Evolutionary conservation across 2,797 vertebrate genomes (phyloP), one percentile per base, ranked within the genome.

Genomic region (Lepilemur ruficaudatus): DNA sequence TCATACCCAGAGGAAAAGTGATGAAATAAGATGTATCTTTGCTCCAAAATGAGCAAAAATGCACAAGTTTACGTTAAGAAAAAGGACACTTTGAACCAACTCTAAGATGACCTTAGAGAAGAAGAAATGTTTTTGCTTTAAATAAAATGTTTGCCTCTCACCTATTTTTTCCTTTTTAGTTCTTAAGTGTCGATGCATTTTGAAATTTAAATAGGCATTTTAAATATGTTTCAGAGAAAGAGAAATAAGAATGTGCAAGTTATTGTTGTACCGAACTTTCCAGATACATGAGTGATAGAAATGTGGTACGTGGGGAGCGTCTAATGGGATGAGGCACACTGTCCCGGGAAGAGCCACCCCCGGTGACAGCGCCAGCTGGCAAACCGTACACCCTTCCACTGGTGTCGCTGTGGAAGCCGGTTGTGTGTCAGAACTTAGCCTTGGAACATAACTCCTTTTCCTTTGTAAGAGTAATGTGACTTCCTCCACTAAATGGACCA

Each of bases 281-380:
- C 50, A 18, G 6, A 25, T 25, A 48, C 1, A 0, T 30, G 13
- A 32, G 32, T 18, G 65, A n/a, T 1, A 48, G 70, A 28, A 25
- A 55, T 13, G 7, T 1, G 2, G 2, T 18, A 20, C 30, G 9
- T 1, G 2, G 28, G 8, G 7, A 10, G 0, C 1, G 5, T 18
- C 67, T 7, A 38, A 32, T 11, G 2, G 13, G 7, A 9, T 35
- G n/a, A 46, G 28, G 28, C 15, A 22, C 0, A 10, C 1, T 0
- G 0, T 23, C 59, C 22, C 1, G 11, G 83, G 41, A 48, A 30
- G 25, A 43, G 4, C 18, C 30, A 5, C 13, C n/a, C 82, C 23
- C 46, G 1, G 18, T 65, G 15, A 6, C 6, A 23, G 4, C 30
- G 4, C 38, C 43, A 9, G 25, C 25, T 11, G n/a, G 41, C 15